Percentiles rank a stretch among this genome's conserved stretches.
These are phyloP conservation scores for Echiichthys vipera DNA, from an alignment of 2,797 vertebrate species.

Conservation along the genomic window DNA sequence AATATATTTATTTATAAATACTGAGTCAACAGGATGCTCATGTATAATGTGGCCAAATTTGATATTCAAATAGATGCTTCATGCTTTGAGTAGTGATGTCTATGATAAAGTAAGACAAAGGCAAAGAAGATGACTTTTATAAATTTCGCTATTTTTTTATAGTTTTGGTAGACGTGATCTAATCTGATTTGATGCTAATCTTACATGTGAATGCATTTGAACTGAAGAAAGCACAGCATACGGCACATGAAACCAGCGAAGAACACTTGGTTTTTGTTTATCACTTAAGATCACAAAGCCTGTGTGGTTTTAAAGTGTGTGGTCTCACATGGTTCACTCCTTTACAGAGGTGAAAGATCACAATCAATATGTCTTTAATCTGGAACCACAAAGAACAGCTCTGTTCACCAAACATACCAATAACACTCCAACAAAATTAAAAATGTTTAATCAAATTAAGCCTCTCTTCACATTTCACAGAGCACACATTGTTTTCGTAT, in stretches of 20 bases:
- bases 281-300: conserved; percentile 6
- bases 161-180: conserved; percentile 8
- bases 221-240: neutral
- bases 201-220: conserved; percentile 9
- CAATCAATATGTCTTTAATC: conserved; percentile 7
- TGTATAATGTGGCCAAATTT: neutral
- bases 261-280: conserved; percentile 12
- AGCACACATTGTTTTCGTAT: neutral
- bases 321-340: conserved; percentile 10
- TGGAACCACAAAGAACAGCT: conserved; percentile 6
- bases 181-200: conserved; percentile 20
- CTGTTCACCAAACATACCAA: neutral
- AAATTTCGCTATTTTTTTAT: conserved; percentile 6
- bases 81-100: neutral
- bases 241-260: neutral
- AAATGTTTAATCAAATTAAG: conserved; percentile 20
- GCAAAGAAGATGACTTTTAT: conserved; percentile 1
- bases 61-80: neutral
- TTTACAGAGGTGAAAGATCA: conserved; percentile 33
- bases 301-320: conserved; percentile 7
- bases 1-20: conserved; percentile 8
- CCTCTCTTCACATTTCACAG: conserved; percentile 13
- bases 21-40: neutral
- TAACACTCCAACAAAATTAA: neutral
- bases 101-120: neutral